These are phyloP conservation scores for Drosophila ustulata DNA, from an alignment of 2,888 invertebrate species.

Conservation along the genomic window DNA sequence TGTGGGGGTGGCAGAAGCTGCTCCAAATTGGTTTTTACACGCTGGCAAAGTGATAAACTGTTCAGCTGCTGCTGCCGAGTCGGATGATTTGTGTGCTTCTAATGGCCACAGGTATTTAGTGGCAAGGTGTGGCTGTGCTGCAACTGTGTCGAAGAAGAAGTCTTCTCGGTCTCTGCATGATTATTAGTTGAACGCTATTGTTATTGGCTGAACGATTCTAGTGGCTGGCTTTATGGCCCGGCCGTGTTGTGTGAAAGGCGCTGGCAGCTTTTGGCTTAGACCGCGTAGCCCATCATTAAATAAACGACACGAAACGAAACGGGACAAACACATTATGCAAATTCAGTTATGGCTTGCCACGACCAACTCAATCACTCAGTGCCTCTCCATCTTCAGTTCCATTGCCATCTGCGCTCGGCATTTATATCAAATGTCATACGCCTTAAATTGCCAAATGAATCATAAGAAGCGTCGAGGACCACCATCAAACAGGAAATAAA, in stretches of 20 bases:
- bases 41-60: conserved; percentile 67
- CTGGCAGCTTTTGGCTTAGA: conserved; percentile 65
- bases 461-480: conserved; percentile 64
- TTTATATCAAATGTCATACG: conserved; percentile 79
- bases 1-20: conserved; percentile 54
- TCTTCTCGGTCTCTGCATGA: not conserved
- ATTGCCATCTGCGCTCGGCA: conserved; percentile 48
- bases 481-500: conserved; percentile 80
- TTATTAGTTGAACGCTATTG: conserved; percentile 39
- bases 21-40: conserved; percentile 76
- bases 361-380: conserved; percentile 55
- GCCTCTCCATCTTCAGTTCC: conserved; percentile 9
- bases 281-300: conserved; percentile 55
- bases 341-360: conserved; percentile 47
- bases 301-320: conserved; percentile 16
- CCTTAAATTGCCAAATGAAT: conserved; percentile 79
- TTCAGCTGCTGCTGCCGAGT: conserved; percentile 62
- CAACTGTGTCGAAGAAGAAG: not conserved
- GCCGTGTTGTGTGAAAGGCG: conserved; percentile 65
- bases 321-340: conserved; percentile 70
- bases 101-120: conserved; percentile 68
- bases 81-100: conserved; percentile 67
- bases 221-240: conserved; percentile 57
- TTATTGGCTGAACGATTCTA: conserved; percentile 24
- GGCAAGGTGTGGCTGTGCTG: conserved; percentile 43